Evolutionary conservation across 2,797 vertebrate species (phyloP).

Genomic region (Orientallactaga sibirica): DNA sequence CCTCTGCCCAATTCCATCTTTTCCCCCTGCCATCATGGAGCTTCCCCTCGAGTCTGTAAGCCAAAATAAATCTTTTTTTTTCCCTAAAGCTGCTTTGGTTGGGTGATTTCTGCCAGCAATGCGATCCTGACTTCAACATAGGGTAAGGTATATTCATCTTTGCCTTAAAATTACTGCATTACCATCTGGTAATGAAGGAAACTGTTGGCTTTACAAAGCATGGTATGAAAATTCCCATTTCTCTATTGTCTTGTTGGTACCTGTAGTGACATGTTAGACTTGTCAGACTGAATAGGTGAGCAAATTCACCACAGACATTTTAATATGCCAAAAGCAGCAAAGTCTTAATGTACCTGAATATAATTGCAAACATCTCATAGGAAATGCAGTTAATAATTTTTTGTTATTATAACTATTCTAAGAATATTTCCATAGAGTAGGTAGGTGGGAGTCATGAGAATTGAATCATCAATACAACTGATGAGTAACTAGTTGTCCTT

Average conservation of each 20-base stretch:
- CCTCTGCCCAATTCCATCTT: no score
- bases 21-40: no score
- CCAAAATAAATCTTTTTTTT: no score
- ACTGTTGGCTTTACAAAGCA: neutral
- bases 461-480: conserved; percentile 65
- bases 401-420: conserved; percentile 77
- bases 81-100: no score
- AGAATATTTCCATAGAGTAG: conserved; percentile 74
- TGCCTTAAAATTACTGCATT: conserved; percentile 26
- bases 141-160: neutral
- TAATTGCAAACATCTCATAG: neutral
- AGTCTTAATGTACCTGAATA: conserved; percentile 66
- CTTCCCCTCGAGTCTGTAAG: no score
- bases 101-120: no score
- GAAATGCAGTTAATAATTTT: conserved; percentile 67
- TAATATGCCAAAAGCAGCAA: conserved; percentile 66
- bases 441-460: conserved; percentile 71
- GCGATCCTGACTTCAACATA: no score
- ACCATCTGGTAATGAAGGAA: conserved; percentile 8
- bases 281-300: conserved; percentile 67
- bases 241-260: conserved; percentile 21
- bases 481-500: conserved; percentile 67
- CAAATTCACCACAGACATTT: conserved; percentile 80
- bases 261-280: conserved; percentile 5
- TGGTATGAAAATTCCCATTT: conserved; percentile 10